Conservation (phyloP, 2,113 vertebrate genomes). For the Python bivittatus region DNA sequence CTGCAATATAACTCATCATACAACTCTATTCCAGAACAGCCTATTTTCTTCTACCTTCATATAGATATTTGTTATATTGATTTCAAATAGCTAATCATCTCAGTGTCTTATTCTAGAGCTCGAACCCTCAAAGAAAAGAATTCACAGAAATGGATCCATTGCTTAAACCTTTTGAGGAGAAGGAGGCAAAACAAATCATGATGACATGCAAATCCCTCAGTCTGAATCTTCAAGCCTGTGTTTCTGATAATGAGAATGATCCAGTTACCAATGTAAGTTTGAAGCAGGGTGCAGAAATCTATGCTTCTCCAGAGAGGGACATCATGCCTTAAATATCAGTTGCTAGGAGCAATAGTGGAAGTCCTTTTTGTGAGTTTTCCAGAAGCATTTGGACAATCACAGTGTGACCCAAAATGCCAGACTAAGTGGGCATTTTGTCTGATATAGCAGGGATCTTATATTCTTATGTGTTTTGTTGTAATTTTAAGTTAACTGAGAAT, state of each 20-base stretch:
- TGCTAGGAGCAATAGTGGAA: not conserved
- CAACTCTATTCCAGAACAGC: not conserved
- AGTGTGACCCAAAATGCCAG: too few species aligned
- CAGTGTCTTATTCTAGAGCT: constrained; percentile 71
- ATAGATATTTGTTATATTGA: not conserved
- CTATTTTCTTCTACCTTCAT: not conserved
- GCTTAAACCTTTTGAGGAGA: constrained; percentile 90
- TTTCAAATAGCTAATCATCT: not conserved
- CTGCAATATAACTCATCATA: not conserved
- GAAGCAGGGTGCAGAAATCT: not conserved
- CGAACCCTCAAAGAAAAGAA: constrained; percentile 83
- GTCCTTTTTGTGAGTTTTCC: not conserved
- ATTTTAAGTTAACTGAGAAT: not conserved
- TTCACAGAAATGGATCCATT: constrained; percentile 68
- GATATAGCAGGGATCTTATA: not conserved
- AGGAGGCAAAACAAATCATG: constrained; percentile 87
- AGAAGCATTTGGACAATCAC: not conserved
- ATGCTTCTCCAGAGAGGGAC: not conserved
- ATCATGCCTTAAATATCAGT: not conserved
- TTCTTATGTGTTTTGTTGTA: not conserved
- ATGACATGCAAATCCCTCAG: constrained; percentile 86
- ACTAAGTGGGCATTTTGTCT: too few species aligned
- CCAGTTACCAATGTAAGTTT: constrained; percentile 88
- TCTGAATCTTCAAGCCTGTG: constrained; percentile 90
- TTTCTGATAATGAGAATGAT: constrained; percentile 88